A percentile compares a stretch with the other conserved stretches of the same genome.
These are phyloP conservation scores for Clupea harengus DNA, from an alignment of 2,113 vertebrate species.

Conservation along the genomic window DNA sequence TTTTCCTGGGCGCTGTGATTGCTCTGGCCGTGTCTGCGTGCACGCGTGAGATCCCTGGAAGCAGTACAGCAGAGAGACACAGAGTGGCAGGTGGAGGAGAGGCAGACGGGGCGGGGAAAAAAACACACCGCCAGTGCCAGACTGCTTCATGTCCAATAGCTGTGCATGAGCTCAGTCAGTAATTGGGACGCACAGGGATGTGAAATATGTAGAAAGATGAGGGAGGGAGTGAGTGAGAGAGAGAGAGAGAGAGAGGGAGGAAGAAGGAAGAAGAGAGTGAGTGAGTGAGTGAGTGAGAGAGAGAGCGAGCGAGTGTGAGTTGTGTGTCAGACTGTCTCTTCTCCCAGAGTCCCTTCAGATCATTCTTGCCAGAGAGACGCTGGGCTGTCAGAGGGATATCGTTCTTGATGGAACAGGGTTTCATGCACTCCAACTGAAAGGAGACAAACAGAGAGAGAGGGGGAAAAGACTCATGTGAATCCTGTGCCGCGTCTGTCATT, in stretches of 20 bases:
- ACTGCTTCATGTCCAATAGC: conserved; percentile 12
- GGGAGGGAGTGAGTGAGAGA: background rate
- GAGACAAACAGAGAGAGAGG: background rate
- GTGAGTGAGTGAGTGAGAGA: background rate
- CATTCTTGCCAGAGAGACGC: background rate
- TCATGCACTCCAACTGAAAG: background rate
- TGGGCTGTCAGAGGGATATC: background rate
- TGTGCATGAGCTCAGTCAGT: conserved; percentile 20
- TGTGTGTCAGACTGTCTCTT: background rate
- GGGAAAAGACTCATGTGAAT: background rate
- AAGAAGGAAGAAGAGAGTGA: background rate
- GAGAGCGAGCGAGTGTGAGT: background rate
- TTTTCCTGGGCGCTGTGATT: background rate
- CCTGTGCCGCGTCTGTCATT: background rate
- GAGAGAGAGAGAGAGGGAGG: background rate
- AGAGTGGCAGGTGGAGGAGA: conserved; percentile 23
- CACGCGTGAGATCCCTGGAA: conserved; percentile 17
- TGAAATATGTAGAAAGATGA: conserved; percentile 24
- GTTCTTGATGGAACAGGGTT: background rate
- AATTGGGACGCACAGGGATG: conserved; percentile 33
- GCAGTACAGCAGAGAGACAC: conserved; percentile 4
- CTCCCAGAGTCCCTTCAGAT: conserved; percentile 16
- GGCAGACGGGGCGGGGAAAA: background rate
- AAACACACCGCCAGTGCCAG: background rate
- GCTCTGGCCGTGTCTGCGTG: background rate